Evolutionary conservation across 1,140 invertebrate species (phyloP).

Genomic region (Coelopa frigida): DNA sequence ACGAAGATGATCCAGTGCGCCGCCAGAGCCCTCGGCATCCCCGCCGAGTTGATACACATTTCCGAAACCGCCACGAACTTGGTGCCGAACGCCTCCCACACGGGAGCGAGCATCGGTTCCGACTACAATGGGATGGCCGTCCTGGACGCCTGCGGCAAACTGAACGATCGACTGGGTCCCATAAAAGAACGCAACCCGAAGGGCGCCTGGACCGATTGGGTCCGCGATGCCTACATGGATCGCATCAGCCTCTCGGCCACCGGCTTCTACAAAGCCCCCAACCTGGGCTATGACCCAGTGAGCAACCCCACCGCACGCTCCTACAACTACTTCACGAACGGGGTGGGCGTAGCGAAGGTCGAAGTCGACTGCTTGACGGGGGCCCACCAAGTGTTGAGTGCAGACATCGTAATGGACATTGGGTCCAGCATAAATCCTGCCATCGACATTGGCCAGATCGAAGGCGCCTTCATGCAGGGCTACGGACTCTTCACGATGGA

Average conservation of each 20-base stretch:
- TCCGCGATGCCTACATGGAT: slow-evolving; percentile 66
- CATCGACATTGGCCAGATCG: slow-evolving; percentile 89
- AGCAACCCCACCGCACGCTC: slow-evolving; percentile 54
- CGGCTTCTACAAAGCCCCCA: slow-evolving; percentile 73
- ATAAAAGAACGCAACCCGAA: slow-evolving; percentile 67
- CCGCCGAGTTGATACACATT: slow-evolving; percentile 71
- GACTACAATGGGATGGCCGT: slow-evolving; percentile 92
- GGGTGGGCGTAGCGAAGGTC: slow-evolving; percentile 67
- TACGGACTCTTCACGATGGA: slow-evolving; percentile 84
- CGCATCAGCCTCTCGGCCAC: slow-evolving; percentile 72
- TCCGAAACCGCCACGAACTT: slow-evolving; percentile 82
- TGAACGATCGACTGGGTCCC: slow-evolving; percentile 67
- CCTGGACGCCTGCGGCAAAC: slow-evolving; percentile 67
- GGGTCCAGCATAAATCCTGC: slow-evolving; percentile 82
- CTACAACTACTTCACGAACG: slow-evolving; percentile 73
- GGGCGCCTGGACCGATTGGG: slow-evolving; percentile 75
- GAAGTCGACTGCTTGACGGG: slow-evolving; percentile 80
- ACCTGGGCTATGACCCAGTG: slow-evolving; percentile 63
- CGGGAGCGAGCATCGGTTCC: slow-evolving; percentile 80
- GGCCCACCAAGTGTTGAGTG: slow-evolving; percentile 71
- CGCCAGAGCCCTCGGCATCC: slow-evolving; percentile 61
- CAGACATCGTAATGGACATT: slow-evolving; percentile 91
- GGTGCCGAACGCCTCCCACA: slow-evolving; percentile 85
- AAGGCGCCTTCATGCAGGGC: slow-evolving; percentile 86
- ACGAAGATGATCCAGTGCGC: slow-evolving; percentile 90